Evolutionary conservation across 2,113 vertebrate species (phyloP), one percentile per base, ranked within the genome.

Genomic region (Lepus americanus): DNA sequence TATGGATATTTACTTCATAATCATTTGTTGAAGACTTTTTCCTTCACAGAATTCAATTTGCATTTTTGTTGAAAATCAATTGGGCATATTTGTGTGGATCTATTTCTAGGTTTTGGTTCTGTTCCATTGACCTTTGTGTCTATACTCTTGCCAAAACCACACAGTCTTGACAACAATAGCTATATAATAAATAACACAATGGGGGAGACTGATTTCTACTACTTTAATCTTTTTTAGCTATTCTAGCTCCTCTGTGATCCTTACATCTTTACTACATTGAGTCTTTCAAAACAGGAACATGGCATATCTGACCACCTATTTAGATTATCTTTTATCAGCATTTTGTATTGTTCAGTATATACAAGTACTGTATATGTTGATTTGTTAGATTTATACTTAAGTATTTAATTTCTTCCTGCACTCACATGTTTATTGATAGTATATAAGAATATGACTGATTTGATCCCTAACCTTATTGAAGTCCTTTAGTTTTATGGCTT

Each of bases 191-290:
- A 17, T 29, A n/a, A 51, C 66, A 23, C 64, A 76, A 66, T 20
- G 14, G 31, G 13, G 13, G 73, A 86, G 9, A 20, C 29, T 33
- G 23, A 73, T 49, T 89, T 14, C 4, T 91, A 23, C 29, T 29
- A 73, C 73, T 89, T 66, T 84, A 72, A 89, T 84, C n/a, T 72
- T 74, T 76, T 33, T 95, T 89, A 78, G 51, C n/a, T 83, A 14
- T 20, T 89, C n/a, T 84, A 23, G 2, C 72, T 88, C 9, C 55
- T 55, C 92, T 95, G 39, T 39, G 39, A 95, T 76, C 19, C 5
- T 33, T 29, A 55, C 1, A 9, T 82, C 61, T 72, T 74, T 7
- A 66, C 22, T 80, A 69, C 39, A 20, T 67, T 82, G 61, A 81
- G 31, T 61, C 19, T 81, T 86, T 27, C 29, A 81, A 91, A 61